Evolutionary conservation across 2,888 invertebrate species (phyloP), one percentile per base, ranked within the genome.

Genomic region (Drosophila greeni): DNA sequence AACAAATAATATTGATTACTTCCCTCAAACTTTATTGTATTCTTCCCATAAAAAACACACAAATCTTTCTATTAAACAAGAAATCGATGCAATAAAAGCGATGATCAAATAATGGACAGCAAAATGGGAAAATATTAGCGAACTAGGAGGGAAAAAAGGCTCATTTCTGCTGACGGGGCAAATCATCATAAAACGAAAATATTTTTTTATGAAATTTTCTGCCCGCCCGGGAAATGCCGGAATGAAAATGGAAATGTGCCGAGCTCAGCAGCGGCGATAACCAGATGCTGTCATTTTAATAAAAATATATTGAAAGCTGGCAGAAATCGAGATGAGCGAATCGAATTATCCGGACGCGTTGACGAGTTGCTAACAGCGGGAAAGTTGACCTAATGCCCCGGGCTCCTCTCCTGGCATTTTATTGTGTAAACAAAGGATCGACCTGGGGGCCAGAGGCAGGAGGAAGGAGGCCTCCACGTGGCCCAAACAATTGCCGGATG

Each of bases 271-370:
- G 36, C 9, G 34, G 40, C 47, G 24, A 48, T 48, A 60, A 48
- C 70, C 66, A 67, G 70, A 70, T 67, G 66, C 52, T 60, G 70
- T 67, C 48, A 53, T 67, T 70, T 60, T 70, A 67, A 67, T 67
- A 60, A 61, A 64, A 67, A 70, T 53, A 70, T 70, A 67, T 67
- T 61, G 67, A 67, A 67, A 67, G 67, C 67, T 67, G 70, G 67
- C 70, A 70, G 45, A 60, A 60, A 70, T 70, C 70, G 53, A 53
- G 37, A 52, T 49, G 53, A 31, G 51, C 70, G 53, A 47, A 67
- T 31, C 57, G 68, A 61, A 67, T 67, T 70, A 61, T 67, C 48
- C 18, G 42, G 9, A 70, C 54, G 33, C 52, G 61, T 67, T 70
- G 61, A 67, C 62, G 67, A 70, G 62, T 53, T 49, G 70, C 61